Base-by-base conservation (phyloP, 2,113 vertebrate species). In the Myrmophylax atrothorax region DNA sequence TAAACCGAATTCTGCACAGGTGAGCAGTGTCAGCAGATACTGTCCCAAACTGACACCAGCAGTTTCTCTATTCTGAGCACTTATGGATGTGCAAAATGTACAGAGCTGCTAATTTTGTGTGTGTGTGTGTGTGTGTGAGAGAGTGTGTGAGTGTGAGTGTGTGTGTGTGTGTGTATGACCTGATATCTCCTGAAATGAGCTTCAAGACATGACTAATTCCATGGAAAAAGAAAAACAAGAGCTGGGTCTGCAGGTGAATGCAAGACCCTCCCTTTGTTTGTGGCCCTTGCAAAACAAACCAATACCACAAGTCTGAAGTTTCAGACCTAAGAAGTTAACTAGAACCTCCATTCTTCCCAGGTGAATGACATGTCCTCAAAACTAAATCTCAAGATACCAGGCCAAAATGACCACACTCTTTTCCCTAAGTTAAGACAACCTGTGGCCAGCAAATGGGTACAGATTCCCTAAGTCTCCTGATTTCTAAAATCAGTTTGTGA, bases 241-340 rank as follows among this genome's bases (percentile, higher is more conserved):
- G 17, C 2, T 79, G 28, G 14, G 24, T 68, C 35, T 7, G 1
- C 35, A 64, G 25, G 6, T 35, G 56, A 64, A 35, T 24, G 15
- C 67, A 52, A 68, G 47, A 50, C 17, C 19, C 24, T 50, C 62
- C 18, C 26, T 38, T 60, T 29, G 16, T 49, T 44, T 12, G 9
- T 49, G 31, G 9, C 35, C 85, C 6, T 69, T 70, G 37, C 0
- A 2, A 28, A 74, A 26, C 12, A 52, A 79, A 64, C 23, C 26
- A 50, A 5, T 14, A 29, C 0, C 0, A 23, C 2, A 3, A 75
- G 10, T 15, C 29, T 0, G 0, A 66, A 74, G 26, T 56, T 60
- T 44, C 63, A 89, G 63, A 47, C 24, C 10, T 15, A 6, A 22
- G 40, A 52, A 69, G 42, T 58, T 82, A 63, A 31, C 12, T 42